Conservation (phyloP, 2,113 vertebrate species). For the Anseranas semipalmata region DNA sequence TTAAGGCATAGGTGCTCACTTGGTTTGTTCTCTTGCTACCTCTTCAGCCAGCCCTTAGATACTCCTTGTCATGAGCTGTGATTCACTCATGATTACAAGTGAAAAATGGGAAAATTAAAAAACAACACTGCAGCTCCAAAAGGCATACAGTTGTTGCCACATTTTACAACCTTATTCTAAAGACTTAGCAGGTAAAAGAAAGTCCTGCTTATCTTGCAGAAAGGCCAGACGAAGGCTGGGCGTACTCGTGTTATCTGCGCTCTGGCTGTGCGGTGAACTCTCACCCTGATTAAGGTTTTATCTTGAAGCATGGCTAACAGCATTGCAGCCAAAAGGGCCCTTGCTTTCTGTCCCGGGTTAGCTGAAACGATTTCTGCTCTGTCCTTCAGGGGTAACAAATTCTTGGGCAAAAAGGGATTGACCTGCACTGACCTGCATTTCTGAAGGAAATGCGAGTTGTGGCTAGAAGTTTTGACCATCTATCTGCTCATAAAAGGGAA, state of each 20-base stretch:
- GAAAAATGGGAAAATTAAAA: neutral
- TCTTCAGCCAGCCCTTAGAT: neutral
- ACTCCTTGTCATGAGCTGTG: neutral
- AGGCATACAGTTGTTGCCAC: neutral
- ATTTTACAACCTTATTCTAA: neutral
- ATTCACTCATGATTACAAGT: neutral
- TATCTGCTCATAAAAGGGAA: neutral
- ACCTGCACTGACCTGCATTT: slow-evolving; percentile 11
- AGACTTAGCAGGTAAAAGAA: neutral
- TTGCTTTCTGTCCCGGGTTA: slow-evolving; percentile 27
- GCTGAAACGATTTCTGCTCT: slow-evolving; percentile 36
- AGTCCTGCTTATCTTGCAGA: neutral
- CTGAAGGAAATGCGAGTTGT: neutral
- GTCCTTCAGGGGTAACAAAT: slow-evolving; percentile 43
- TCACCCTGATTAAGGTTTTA: slow-evolving; percentile 69
- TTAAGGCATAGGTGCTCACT: neutral
- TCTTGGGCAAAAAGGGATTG: slow-evolving; percentile 44
- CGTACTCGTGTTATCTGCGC: slow-evolving; percentile 28
- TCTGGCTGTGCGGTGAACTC: slow-evolving; percentile 65
- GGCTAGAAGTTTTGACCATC: neutral
- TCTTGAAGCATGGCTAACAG: slow-evolving; percentile 56
- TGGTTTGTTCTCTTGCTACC: neutral
- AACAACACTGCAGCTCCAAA: neutral
- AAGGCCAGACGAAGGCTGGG: neutral
- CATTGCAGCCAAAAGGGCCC: slow-evolving; percentile 10